Base-by-base conservation (phyloP, 2,113 vertebrate species). In the Onychostruthus taczanowskii region DNA sequence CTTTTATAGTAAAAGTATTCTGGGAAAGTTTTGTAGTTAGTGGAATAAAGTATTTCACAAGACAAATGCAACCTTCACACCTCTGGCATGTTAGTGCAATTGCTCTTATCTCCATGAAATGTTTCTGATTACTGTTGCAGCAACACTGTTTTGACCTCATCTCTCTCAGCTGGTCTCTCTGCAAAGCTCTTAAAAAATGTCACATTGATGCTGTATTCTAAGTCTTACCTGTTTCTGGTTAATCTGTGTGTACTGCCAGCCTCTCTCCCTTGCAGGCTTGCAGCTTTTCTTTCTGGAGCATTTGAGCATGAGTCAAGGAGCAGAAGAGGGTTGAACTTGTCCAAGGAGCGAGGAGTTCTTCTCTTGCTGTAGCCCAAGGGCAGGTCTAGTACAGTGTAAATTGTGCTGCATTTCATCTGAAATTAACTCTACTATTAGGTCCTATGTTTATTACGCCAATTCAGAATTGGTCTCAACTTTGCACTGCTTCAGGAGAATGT, bases 91-190 rank as follows among this genome's bases (percentile, higher is more conserved):
- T 47, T 68, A 17, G 16, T 19, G 7, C 16, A 76, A 13, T 66
- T 22, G 9, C 10, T 55, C 5, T n/a, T 41, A 22, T 26, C 44
- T 66, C 63, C 14, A 1, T 26, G 35, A 66, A 50, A n/a, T 0
- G 0, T 49, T 94, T 69, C 37, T 58, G 22, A 27, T 46, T 16
- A 14, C 49, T 59, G 0, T 49, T 67, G 35, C 14, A 70, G 44
- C 53, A 73, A 24, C 2, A 2, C 11, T 64, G 33, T 63, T 69
- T 85, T 73, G 37, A 49, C 63, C 31, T 92, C 15, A 4, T 64
- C 37, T 76, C 15, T 86, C 53, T 93, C 49, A 30, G 19, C n/a
- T 82, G 46, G 47, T 81, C 46, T 89, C 19, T 11, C 52, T 46
- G 37, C 37, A n/a, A 10, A 39, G 18, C 23, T 94, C 39, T 55